A percentile compares a stretch with the other conserved stretches of the same genome.
phyloP scores from a whole-genome alignment of 2,888 invertebrate species.

The Campoplex nolae region DNA sequence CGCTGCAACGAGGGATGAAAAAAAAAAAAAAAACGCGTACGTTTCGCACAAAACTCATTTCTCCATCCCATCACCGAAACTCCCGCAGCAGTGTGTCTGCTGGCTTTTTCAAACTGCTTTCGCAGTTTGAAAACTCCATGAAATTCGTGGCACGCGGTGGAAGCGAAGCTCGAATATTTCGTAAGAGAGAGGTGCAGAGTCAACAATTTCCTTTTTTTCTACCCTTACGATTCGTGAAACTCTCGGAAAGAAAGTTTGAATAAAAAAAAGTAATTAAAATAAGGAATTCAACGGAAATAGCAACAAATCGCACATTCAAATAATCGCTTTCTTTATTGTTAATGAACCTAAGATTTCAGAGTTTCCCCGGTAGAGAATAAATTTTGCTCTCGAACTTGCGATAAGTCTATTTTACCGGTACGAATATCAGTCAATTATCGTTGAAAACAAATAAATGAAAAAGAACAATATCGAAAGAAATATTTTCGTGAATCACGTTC shows the following conservation, averaged over 20 bases:
- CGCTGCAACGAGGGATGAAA: not conserved
- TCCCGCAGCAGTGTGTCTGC: conserved; percentile 25
- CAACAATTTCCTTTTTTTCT: conserved; percentile 41
- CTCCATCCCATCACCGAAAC: conserved; percentile 35
- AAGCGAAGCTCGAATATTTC: conserved; percentile 26
- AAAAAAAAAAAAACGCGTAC: conserved; percentile 43
- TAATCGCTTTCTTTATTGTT: not conserved
- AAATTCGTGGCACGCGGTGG: conserved; percentile 49
- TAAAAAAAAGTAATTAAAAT: not conserved
- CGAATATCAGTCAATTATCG: too few species aligned
- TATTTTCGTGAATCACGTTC: too few species aligned
- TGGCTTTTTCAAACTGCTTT: conserved; percentile 32
- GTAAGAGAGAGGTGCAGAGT: conserved; percentile 48
- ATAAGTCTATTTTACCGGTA: too few species aligned
- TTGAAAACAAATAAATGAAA: too few species aligned
- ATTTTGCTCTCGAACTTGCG: too few species aligned
- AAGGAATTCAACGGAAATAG: not conserved
- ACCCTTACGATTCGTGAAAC: not conserved
- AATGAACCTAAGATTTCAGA: not conserved
- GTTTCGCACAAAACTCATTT: conserved; percentile 45
- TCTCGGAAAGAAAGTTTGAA: not conserved
- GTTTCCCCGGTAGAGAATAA: too few species aligned
- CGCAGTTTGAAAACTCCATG: conserved; percentile 35
- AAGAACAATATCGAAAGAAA: too few species aligned
- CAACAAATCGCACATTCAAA: not conserved